Evolutionary conservation across 2,888 invertebrate genomes (phyloP), one percentile per base, ranked within the genome.

Genomic region (Dichetophora obliterata): DNA sequence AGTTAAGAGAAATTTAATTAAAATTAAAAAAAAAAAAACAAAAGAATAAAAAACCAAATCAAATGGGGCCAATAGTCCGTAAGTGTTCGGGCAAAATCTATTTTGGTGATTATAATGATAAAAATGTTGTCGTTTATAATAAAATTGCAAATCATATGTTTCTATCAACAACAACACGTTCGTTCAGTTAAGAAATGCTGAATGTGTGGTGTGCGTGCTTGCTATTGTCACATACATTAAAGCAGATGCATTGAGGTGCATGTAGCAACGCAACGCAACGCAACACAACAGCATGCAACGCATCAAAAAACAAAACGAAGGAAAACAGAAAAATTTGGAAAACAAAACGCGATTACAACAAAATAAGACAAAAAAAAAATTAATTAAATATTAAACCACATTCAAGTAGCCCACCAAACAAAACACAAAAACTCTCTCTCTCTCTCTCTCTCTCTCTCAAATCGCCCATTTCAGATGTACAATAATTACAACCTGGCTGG

Each of bases 391-490:
- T 19, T 63, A 77, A 70, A 75, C 27, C 74, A 80, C 52, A 50
- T 37, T 61, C 70, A 68, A 76, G 68, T 34, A 71, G 34, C 34
- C 50, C 76, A 79, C 50, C 57, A 57, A 66, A 61, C 78, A 34
- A 72, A 84, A 80, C 84, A 84, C 83, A 83, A 83, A 81, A 77
- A 78, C 31, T 77, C 81, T n/a, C n/a, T n/a, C n/a, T n/a, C n/a
- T n/a, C n/a, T n/a, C n/a, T n/a, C n/a, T n/a, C n/a, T n/a, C n/a
- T 83, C 87, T 87, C 85, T 83, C 87, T 87, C 85, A 85, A 87
- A 89, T 87, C 88, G 87, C 86, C 88, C 86, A 87, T 89, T 90
- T 89, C 90, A 90, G 89, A 90, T 90, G 89, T 90, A 88, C 86
- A 87, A 88, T 88, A 88, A 86, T 86, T 88, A 84, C 86, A 83